Base-by-base conservation (phyloP, 53 echinoderm and acorn worm species). In the Echinometra lucunter region DNA sequence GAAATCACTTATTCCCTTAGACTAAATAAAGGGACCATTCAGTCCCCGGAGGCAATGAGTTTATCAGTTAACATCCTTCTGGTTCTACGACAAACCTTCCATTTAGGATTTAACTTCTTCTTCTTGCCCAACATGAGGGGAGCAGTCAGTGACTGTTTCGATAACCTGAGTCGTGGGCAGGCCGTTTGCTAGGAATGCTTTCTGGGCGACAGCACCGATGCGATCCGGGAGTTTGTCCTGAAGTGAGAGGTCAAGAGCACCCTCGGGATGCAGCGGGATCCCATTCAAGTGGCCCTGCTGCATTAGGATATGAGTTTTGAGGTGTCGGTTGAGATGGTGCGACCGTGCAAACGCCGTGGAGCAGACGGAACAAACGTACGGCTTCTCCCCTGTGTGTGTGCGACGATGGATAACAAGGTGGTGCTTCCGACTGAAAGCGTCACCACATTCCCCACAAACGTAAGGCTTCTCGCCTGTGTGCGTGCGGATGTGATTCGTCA, bases 391-490 rank as follows among this genome's bases (percentile, higher is more conserved):
- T 42, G 96, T 97, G 88, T 97, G 97, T 32, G 97, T 97, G 37
- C 97, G 95, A 12, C 95, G 91, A 67, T 97, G 97, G 66, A 97
- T 97, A 30, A 97, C 97, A 1, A 97, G 96, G 92, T 97, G 97
- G 69, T 97, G 97, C 92, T 97, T 97, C 35, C 97, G 97, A 67
- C 97, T 97, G 90, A 97, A 97, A 57, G 96, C 96, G 74, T 97
- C 97, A 44, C 97, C 97, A 89, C 97, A 97, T 57, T 97, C 97
- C 16, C 78, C 75, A 88, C 97, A 97, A 91, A 97, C 96, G 92
- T 95, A 97, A 19, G 97, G 97, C 66, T 96, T 97, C 95, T 96
- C 96, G 17, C 96, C 96, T 10, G 96, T 97, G 89, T 97, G 97
- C 15, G 95, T 96, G 13, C 97, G 95, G 45, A 95, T 95, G 89